Conservation (phyloP, 2,797 vertebrate genomes). For the Vultur gryphus region DNA sequence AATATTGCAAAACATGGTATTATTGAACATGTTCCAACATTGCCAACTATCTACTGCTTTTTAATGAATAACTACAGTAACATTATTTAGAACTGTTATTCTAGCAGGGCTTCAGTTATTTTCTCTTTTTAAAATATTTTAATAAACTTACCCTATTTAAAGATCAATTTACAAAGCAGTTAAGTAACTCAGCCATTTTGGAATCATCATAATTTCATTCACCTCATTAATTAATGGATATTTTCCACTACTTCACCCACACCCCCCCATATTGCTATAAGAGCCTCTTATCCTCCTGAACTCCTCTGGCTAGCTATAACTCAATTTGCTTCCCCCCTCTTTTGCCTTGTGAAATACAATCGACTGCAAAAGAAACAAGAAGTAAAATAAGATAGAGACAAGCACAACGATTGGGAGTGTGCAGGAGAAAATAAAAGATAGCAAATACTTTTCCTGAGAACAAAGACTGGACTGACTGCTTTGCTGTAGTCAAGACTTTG, state of each 20-base stretch:
- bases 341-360: not conserved
- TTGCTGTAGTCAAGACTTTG: not conserved
- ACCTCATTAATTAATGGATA: conserved; percentile 55
- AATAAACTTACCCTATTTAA: conserved; percentile 13
- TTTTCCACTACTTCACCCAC: not conserved
- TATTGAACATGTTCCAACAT: not conserved
- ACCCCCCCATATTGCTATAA: not conserved
- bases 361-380: not conserved
- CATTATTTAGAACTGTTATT: not conserved
- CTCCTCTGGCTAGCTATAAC: not conserved
- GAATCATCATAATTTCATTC: conserved; percentile 39
- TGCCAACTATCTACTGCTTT: not conserved
- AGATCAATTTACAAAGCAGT: conserved; percentile 31
- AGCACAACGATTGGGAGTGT: not conserved
- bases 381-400: not conserved
- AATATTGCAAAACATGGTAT: conserved; percentile 25
- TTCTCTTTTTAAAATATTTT: not conserved
- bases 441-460: not conserved
- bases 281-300: conserved; percentile 34
- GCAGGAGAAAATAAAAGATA: not conserved
- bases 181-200: conserved; percentile 30
- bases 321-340: not conserved
- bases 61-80: conserved; percentile 44
- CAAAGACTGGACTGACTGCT: not conserved
- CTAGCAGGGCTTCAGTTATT: not conserved